phyloP scores from a whole-genome alignment of 2,113 vertebrate genomes.

The Naja naja region DNA sequence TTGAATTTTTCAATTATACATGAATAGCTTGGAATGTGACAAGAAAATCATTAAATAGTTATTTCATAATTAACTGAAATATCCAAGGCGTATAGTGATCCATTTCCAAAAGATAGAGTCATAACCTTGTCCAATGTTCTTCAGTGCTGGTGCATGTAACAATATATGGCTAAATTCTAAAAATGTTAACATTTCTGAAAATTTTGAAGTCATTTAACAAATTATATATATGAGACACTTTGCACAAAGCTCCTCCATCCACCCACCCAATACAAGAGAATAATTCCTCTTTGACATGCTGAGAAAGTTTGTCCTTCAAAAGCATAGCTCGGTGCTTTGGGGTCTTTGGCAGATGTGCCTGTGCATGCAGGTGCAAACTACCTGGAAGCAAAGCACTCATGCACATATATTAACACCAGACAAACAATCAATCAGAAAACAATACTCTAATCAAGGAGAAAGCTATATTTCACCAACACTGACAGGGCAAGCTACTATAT shows the following conservation, averaged over 20 bases:
- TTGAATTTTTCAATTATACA: slow-evolving; percentile 24
- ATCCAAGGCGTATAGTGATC: slow-evolving; percentile 4
- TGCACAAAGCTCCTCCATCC: too few relatives aligned
- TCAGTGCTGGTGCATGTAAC: rapidly evolving
- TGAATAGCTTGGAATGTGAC: not conserved
- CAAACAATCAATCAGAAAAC: not conserved
- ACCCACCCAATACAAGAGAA: too few relatives aligned
- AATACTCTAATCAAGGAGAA: not conserved
- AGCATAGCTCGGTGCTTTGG: not conserved
- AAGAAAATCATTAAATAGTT: slow-evolving; percentile 28
- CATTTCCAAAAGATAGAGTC: slow-evolving; percentile 26
- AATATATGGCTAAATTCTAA: slow-evolving; percentile 6
- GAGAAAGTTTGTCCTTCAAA: not conserved
- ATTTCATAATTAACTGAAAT: slow-evolving; percentile 43
- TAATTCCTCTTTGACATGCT: not conserved
- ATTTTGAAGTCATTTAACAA: not conserved
- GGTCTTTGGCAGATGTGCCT: not conserved
- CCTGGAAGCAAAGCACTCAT: not conserved
- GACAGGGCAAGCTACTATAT: not conserved
- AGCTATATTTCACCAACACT: not conserved
- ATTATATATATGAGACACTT: not conserved
- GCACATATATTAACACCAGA: not conserved
- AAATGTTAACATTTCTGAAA: not conserved
- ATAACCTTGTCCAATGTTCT: not conserved
- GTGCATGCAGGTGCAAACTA: not conserved